Evolutionary conservation across 2,888 invertebrate species (phyloP).

Genomic region (Eulithis testata): DNA sequence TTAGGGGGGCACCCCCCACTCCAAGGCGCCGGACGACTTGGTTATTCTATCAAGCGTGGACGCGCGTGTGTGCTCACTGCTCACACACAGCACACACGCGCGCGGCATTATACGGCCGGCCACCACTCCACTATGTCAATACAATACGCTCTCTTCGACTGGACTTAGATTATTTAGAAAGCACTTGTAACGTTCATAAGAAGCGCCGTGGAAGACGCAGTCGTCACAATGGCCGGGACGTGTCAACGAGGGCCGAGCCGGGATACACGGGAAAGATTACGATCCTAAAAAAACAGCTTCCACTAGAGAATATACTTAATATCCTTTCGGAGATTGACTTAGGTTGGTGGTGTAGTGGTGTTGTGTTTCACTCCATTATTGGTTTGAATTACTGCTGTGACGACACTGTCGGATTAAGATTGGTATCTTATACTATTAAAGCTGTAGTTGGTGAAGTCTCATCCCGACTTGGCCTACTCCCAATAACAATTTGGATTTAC

Average conservation of each 20-base stretch:
- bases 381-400: conserved; percentile 24
- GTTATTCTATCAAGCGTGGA: conserved; percentile 84
- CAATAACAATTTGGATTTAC: background rate
- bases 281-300: conserved; percentile 83
- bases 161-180: conserved; percentile 86
- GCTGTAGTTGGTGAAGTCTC: background rate
- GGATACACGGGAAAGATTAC: conserved; percentile 82
- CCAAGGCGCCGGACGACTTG: conserved; percentile 80
- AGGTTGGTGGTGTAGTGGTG: conserved; percentile 55
- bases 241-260: conserved; percentile 75
- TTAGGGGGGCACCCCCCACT: conserved; percentile 66
- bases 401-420: background rate
- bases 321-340: conserved; percentile 73
- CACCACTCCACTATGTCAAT: conserved; percentile 85
- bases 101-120: conserved; percentile 81
- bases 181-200: conserved; percentile 86
- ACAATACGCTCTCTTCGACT: conserved; percentile 85
- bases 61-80: conserved; percentile 56
- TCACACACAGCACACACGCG: conserved; percentile 65
- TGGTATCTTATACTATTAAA: background rate
- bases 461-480: background rate
- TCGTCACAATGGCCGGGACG: conserved; percentile 83
- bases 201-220: conserved; percentile 78
- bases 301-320: conserved; percentile 76
- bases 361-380: conserved; percentile 51